Base-by-base conservation (phyloP, 2,888 invertebrate genomes). In the Netelia virgata region DNA sequence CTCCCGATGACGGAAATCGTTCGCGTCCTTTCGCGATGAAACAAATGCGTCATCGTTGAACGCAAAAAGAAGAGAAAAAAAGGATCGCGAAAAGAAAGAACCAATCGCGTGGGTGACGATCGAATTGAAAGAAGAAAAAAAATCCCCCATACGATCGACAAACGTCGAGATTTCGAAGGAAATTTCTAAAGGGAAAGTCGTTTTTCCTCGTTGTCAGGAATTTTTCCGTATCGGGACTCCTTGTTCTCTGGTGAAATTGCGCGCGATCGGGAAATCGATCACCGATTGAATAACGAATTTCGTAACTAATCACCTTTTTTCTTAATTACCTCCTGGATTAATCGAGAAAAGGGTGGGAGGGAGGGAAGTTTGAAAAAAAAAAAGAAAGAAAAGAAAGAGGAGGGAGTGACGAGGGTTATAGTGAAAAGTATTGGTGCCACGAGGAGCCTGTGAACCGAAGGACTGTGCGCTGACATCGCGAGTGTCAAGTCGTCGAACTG, bases 401-500 rank as follows among this genome's bases (percentile, higher is more conserved):
- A 43, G 36, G 18, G 16, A 20, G 28, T 36, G 41, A 28, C n/a
- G 43, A 20, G 9, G 66, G 57, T 28, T 6, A 59, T 43, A 23
- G 20, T 28, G 41, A 18, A 23, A 59, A 59, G 64, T 77, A 69
- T 69, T 8, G 61, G 69, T 77, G 77, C 0, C 36, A 28, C 47
- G 14, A 14, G 14, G 47, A 47, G 14, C 36, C 1, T 47, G 47
- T 55, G n/a, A 20, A 18, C 16, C 16, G 57, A 57, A 5, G 47
- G 8, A 63, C 14, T 50, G 11, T 59, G 28, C 28, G 28, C 41
- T 64, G 75, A 63, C 41, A 14, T 18, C 14, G 53, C n/a, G n/a
- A 61, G 75, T 64, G 64, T 14, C n/a, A 20, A 10, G 41, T 53
- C 64, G 64, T 55, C 63, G 78, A 82, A 74, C 84, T 85, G 84